phyloP scores from a whole-genome alignment of 1,140 invertebrate species.

The Galleria mellonella region DNA sequence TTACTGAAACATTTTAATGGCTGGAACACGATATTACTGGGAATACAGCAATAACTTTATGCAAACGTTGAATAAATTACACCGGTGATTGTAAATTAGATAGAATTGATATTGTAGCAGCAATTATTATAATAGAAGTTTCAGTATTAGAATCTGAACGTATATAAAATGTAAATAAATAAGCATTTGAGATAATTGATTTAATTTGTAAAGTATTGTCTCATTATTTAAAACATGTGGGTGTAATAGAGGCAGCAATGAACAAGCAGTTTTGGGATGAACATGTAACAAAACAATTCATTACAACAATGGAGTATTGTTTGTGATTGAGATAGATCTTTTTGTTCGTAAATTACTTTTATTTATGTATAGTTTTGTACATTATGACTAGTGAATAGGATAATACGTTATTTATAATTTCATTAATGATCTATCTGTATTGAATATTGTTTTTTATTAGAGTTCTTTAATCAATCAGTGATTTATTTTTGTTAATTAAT shows the following conservation, averaged over 20 bases:
- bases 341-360: constrained; percentile 41
- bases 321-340: constrained; percentile 40
- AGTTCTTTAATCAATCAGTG: too few species aligned
- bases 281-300: constrained; percentile 47
- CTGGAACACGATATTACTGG: constrained; percentile 27
- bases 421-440: constrained; percentile 1
- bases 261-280: constrained; percentile 34
- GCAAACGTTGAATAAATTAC: background rate
- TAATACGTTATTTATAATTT: constrained; percentile 17
- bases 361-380: constrained; percentile 24
- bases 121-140: background rate
- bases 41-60: background rate
- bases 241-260: constrained; percentile 44
- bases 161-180: constrained; percentile 3
- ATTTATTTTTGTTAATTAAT: too few species aligned
- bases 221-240: constrained; percentile 34
- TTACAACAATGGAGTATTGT: constrained; percentile 60
- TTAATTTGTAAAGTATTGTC: constrained; percentile 13
- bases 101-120: background rate
- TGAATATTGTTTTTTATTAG: too few species aligned
- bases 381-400: constrained; percentile 34
- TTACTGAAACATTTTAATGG: constrained; percentile 23
- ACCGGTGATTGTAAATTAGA: background rate
- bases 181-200: constrained; percentile 18
- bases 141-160: background rate